phyloP scores from a whole-genome alignment of 2,113 vertebrate species.

The Aramus guarauna region DNA sequence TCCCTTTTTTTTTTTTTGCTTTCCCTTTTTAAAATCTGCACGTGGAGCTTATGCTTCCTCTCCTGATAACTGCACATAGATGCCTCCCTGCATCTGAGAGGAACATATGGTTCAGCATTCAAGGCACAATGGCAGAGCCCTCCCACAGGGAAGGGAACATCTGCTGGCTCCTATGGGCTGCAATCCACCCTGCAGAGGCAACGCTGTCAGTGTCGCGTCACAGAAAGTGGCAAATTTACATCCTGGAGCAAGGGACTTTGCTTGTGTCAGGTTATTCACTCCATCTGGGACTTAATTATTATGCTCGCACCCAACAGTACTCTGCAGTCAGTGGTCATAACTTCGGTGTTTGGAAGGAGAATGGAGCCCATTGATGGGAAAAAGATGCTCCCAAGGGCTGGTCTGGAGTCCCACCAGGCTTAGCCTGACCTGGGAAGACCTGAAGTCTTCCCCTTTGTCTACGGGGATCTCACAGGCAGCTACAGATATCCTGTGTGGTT shows the following conservation, averaged over 20 bases:
- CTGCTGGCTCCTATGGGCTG: background rate
- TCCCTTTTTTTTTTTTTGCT: background rate
- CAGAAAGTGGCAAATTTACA: background rate
- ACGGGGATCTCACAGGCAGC: background rate
- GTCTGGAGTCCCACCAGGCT: background rate
- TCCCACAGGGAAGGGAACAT: background rate
- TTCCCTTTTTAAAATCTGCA: background rate
- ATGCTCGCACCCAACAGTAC: rapidly evolving
- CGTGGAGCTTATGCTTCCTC: background rate
- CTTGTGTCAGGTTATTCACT: background rate
- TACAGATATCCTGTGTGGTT: rapidly evolving
- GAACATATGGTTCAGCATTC: background rate
- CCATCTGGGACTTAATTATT: background rate
- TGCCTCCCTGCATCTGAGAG: background rate
- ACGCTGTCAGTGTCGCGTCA: rapidly evolving
- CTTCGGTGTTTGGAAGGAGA: rapidly evolving
- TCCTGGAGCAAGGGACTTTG: background rate
- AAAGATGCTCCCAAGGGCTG: background rate
- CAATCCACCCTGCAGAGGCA: background rate
- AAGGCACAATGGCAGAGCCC: background rate
- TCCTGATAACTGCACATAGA: background rate
- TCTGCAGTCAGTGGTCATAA: rapidly evolving
- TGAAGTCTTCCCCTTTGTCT: background rate
- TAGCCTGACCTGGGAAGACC: background rate
- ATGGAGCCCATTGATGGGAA: rapidly evolving